Conservation (phyloP, 2,113 vertebrate genomes). For the Chrysochloris asiatica region DNA sequence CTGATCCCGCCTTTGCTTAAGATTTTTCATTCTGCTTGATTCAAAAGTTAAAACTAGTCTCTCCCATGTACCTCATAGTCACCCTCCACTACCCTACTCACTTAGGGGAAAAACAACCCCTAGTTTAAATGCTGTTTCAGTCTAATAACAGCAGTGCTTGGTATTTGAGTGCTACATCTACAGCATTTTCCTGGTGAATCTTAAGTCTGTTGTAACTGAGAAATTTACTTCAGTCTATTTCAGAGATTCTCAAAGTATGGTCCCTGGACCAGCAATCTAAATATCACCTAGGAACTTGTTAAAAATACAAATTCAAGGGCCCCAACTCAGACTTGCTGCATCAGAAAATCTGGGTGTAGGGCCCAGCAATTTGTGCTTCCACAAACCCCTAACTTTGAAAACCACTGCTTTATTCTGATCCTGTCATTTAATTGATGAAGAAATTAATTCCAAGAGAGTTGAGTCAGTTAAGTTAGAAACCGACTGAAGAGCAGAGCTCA, state of each 20-base stretch:
- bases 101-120: constrained; percentile 22
- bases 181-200: not conserved
- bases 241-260: constrained; percentile 13
- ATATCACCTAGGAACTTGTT: constrained; percentile 2
- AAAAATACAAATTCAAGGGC: constrained; percentile 3
- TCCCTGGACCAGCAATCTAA: not conserved
- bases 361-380: not conserved
- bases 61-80: not conserved
- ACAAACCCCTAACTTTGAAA: not conserved
- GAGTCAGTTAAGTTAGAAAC: not conserved
- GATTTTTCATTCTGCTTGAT: constrained; percentile 70
- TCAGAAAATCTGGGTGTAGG: not conserved
- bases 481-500: not conserved
- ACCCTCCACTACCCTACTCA: not conserved
- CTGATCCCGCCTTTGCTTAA: constrained; percentile 62
- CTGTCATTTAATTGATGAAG: constrained; percentile 24
- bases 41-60: constrained; percentile 61
- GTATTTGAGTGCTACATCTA: constrained; percentile 18
- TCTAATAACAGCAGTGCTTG: not conserved
- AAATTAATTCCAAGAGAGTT: not conserved
- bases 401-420: not conserved
- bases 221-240: constrained; percentile 30
- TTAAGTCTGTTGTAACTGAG: constrained; percentile 28
- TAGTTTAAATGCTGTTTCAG: constrained; percentile 24
- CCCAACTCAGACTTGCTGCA: not conserved